phyloP scores from a whole-genome alignment of 2,113 vertebrate species.

The Silurus glanis region DNA sequence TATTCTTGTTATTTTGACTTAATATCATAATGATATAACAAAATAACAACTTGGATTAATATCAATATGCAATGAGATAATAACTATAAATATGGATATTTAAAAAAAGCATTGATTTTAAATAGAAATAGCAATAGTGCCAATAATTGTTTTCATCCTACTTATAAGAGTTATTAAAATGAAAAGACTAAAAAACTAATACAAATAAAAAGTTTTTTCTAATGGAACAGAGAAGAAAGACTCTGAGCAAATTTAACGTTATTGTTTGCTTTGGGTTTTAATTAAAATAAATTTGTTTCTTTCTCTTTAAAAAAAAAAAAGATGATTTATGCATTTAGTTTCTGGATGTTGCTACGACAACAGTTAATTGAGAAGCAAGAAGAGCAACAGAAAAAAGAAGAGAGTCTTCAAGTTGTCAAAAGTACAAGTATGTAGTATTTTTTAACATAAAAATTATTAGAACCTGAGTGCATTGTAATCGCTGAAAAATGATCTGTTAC shows the following conservation, averaged over 20 bases:
- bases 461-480: neutral
- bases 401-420: slow-evolving; percentile 62
- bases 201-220: no score
- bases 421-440: slow-evolving; percentile 47
- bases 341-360: slow-evolving; percentile 79
- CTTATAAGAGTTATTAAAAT: neutral
- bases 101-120: neutral
- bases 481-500: neutral
- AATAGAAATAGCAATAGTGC: neutral
- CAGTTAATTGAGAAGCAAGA: slow-evolving; percentile 65
- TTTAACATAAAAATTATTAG: neutral
- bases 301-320: slow-evolving; percentile 42
- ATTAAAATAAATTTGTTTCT: neutral
- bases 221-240: neutral
- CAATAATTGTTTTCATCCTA: neutral
- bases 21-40: no score
- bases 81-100: neutral
- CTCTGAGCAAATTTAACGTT: neutral
- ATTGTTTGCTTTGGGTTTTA: neutral
- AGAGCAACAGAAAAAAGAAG: slow-evolving; percentile 53
- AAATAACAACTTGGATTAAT: no score
- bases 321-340: slow-evolving; percentile 73
- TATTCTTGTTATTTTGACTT: neutral
- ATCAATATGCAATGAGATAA: neutral
- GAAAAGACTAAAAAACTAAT: no score